phyloP scores from a whole-genome alignment of 2,797 vertebrate species.

The Macrochelys suwanniensis region DNA sequence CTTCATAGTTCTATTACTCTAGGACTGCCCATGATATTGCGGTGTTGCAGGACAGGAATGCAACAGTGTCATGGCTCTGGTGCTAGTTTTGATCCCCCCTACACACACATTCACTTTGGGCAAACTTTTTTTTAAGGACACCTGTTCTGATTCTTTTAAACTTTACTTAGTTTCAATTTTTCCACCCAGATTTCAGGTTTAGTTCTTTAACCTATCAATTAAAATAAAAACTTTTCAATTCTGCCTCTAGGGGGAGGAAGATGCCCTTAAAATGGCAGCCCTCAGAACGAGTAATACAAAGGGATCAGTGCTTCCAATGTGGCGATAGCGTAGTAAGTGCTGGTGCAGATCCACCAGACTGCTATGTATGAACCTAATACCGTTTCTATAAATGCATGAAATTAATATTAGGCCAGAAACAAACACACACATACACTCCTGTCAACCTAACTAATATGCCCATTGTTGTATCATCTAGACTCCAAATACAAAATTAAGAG shows the following conservation, averaged over 20 bases:
- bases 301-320: not conserved
- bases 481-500: conserved; percentile 1
- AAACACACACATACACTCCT: not conserved
- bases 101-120: not conserved
- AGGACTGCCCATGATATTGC: not conserved
- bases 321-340: not conserved
- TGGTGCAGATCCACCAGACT: not conserved
- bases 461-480: not conserved
- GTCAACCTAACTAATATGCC: not conserved
- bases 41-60: not conserved
- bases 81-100: not conserved
- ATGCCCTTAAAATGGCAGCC: not conserved
- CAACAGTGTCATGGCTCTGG: not conserved
- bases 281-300: not conserved
- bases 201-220: not conserved
- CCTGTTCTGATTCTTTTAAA: not conserved
- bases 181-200: not conserved
- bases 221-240: not conserved
- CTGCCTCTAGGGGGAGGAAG: not conserved
- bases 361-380: not conserved
- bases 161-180: not conserved
- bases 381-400: not conserved
- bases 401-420: not conserved
- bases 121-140: not conserved
- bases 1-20: accelerated